These are phyloP conservation scores for Procambarus clarkii DNA, from an alignment of 1,140 invertebrate species.

Conservation along the genomic window DNA sequence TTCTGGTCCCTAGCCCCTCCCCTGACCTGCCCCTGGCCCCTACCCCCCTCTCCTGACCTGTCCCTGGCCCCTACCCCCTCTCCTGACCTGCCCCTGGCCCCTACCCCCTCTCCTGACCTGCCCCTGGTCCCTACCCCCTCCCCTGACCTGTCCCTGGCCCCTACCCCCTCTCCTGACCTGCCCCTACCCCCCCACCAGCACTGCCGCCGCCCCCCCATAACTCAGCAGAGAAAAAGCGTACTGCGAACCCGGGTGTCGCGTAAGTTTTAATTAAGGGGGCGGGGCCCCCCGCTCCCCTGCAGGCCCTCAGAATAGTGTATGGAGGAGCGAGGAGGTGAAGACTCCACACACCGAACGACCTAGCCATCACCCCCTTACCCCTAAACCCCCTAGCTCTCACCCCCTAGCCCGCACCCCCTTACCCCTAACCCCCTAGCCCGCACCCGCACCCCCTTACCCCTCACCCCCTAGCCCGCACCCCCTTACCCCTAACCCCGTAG, in stretches of 20 bases:
- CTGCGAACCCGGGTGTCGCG: conserved; percentile 46
- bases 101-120: neutral
- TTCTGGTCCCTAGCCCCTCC: no score
- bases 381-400: no score
- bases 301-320: conserved; percentile 30
- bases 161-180: neutral
- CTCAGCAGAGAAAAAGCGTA: conserved; percentile 31
- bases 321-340: neutral
- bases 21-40: no score
- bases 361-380: no score
- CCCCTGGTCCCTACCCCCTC: neutral
- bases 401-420: no score
- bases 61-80: neutral
- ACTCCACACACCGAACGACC: neutral
- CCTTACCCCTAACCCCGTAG: no score
- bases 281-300: conserved; percentile 17
- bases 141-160: neutral
- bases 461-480: no score
- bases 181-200: conserved; percentile 5
- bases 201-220: conserved; percentile 31
- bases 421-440: no score
- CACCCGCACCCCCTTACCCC: no score
- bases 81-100: neutral
- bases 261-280: conserved; percentile 62
- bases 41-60: neutral